phyloP scores from a whole-genome alignment of 1,140 invertebrate species.

The Neomicropteryx cornuta region DNA sequence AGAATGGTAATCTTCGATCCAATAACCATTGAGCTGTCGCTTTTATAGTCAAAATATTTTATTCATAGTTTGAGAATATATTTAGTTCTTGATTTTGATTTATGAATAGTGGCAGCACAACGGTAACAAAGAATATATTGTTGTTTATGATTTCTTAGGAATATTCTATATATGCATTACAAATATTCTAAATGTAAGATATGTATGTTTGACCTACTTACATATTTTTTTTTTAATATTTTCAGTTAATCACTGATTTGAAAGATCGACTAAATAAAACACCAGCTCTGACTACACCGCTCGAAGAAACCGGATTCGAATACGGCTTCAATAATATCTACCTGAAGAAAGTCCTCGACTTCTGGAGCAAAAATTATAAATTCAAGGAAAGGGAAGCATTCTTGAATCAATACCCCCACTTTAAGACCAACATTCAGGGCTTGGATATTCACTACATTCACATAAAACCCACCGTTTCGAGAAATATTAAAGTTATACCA shows the following conservation, averaged over 20 bases:
- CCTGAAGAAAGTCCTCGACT: constrained; percentile 51
- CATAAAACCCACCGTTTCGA: constrained; percentile 33
- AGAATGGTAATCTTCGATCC: no score
- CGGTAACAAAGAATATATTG: not conserved
- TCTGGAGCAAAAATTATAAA: constrained; percentile 66
- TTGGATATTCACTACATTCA: constrained; percentile 68
- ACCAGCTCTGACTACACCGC: constrained; percentile 41
- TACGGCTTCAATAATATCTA: constrained; percentile 69
- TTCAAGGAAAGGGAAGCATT: constrained; percentile 55
- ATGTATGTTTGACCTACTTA: not conserved
- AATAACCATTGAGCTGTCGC: no score
- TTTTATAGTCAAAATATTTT: no score
- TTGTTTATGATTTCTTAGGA: no score
- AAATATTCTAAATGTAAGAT: not conserved
- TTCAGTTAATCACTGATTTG: constrained; percentile 53
- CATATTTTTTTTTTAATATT: constrained; percentile 5
- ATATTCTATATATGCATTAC: no score
- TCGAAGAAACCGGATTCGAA: constrained; percentile 58
- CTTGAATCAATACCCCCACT: constrained; percentile 65
- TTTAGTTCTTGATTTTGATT: not conserved
- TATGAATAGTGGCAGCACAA: not conserved
- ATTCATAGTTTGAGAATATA: not conserved
- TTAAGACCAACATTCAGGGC: constrained; percentile 57
- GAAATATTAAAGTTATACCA: constrained; percentile 46
- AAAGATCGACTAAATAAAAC: constrained; percentile 45